phyloP scores from a whole-genome alignment of 2,797 vertebrate genomes.

The Hoplostethus mediterraneus region DNA sequence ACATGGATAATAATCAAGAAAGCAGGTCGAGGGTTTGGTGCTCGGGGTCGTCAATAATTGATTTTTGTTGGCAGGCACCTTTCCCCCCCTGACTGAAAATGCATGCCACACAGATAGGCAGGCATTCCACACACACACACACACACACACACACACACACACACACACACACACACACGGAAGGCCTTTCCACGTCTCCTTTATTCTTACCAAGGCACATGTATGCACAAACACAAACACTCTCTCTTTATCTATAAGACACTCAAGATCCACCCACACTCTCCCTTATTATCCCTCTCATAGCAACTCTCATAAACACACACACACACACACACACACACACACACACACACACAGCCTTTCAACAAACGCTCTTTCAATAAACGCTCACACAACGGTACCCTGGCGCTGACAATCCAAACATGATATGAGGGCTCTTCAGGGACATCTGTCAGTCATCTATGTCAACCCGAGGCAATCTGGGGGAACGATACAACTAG shows the following conservation, averaged over 20 bases:
- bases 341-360: constrained; percentile 1
- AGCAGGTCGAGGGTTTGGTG: constrained; percentile 24
- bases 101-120: constrained; percentile 13
- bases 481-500: constrained; percentile 29
- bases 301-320: constrained; percentile 9
- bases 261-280: constrained; percentile 23
- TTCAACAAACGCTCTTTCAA: constrained; percentile 44
- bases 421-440: constrained; percentile 70
- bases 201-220: constrained; percentile 33
- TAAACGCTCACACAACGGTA: constrained; percentile 57
- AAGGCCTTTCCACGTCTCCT: constrained; percentile 62
- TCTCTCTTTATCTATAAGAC: constrained; percentile 25
- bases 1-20: constrained; percentile 49
- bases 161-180: constrained; percentile 6
- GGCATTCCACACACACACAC: constrained; percentile 13
- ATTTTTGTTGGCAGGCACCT: constrained; percentile 37
- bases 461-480: constrained; percentile 51
- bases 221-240: constrained; percentile 63
- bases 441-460: constrained; percentile 73
- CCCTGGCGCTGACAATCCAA: constrained; percentile 58
- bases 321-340: constrained; percentile 18
- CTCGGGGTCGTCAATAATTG: constrained; percentile 65
- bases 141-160: constrained; percentile 62
- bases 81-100: constrained; percentile 27
- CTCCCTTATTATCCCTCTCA: constrained; percentile 9